These are phyloP conservation scores for Hydrotaea diabolus DNA, from an alignment of 2,888 invertebrate genomes.

Conservation along the genomic window DNA sequence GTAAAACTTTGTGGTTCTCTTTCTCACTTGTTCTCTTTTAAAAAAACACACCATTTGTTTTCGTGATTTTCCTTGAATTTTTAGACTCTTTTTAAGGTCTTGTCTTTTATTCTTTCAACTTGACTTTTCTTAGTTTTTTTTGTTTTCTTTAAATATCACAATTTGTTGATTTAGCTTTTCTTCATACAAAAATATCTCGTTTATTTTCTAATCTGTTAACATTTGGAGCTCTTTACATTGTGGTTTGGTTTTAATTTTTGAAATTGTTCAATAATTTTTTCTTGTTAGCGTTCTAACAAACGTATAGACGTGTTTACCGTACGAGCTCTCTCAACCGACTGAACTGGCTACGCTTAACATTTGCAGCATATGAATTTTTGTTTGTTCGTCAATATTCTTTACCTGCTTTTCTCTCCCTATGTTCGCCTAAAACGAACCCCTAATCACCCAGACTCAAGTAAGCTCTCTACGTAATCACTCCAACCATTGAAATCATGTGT, in stretches of 20 bases:
- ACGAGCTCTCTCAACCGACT: conserved; percentile 77
- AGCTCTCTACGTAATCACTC: background rate
- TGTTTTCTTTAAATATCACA: conserved; percentile 62
- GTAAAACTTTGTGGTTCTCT: background rate
- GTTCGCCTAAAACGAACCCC: conserved; percentile 1
- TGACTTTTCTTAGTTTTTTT: conserved; percentile 33
- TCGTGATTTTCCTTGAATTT: conserved; percentile 17
- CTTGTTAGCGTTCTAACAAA: conserved; percentile 52
- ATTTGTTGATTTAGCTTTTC: conserved; percentile 23
- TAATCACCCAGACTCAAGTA: background rate
- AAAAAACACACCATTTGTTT: conserved; percentile 24
- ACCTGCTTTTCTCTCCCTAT: conserved; percentile 47
- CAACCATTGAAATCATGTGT: conserved; percentile 12
- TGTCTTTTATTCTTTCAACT: conserved; percentile 42
- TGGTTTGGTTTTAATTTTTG: conserved; percentile 33
- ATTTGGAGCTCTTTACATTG: conserved; percentile 50
- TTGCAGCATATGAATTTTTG: conserved; percentile 62
- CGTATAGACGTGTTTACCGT: conserved; percentile 69
- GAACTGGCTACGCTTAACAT: conserved; percentile 52
- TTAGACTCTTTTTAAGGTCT: conserved; percentile 63
- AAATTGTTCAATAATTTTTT: conserved; percentile 28
- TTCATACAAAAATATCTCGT: conserved; percentile 38
- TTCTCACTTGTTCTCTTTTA: conserved; percentile 14
- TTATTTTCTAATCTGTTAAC: conserved; percentile 25
- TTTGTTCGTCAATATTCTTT: conserved; percentile 41